Conservation (phyloP, 2,113 vertebrate species). For the Dasyprocta punctata region DNA sequence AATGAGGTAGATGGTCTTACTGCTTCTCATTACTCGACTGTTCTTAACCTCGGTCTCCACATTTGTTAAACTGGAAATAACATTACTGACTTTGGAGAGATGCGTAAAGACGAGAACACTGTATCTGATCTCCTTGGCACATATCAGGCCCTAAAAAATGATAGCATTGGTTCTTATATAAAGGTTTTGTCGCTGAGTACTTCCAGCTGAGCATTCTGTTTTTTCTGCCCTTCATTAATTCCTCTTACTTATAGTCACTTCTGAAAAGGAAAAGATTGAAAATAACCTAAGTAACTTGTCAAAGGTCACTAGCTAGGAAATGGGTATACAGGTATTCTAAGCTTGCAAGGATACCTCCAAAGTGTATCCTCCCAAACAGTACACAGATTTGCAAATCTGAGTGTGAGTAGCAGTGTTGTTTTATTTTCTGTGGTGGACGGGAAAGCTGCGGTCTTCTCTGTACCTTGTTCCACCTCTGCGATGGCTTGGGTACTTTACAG, state of each 20-base stretch:
- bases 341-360: background rate
- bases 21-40: background rate
- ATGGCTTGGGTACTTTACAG: background rate
- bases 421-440: background rate
- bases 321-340: background rate
- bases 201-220: background rate
- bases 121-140: background rate
- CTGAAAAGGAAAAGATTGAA: background rate
- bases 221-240: background rate
- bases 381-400: background rate
- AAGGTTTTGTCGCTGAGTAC: background rate
- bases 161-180: background rate
- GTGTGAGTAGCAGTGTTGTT: fast-evolving
- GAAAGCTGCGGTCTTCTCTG: background rate
- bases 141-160: background rate
- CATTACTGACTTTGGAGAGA: background rate
- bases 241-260: background rate
- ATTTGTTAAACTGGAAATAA: background rate
- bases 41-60: constrained; percentile 24
- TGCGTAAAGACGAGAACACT: background rate
- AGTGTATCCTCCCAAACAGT: background rate
- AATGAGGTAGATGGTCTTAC: background rate
- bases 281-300: background rate
- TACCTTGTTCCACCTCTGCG: fast-evolving
- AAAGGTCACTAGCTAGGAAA: background rate